A percentile compares a stretch with the other conserved stretches of the same genome.
Conservation (phyloP, 1,140 invertebrate species). For the Mya arenaria region DNA sequence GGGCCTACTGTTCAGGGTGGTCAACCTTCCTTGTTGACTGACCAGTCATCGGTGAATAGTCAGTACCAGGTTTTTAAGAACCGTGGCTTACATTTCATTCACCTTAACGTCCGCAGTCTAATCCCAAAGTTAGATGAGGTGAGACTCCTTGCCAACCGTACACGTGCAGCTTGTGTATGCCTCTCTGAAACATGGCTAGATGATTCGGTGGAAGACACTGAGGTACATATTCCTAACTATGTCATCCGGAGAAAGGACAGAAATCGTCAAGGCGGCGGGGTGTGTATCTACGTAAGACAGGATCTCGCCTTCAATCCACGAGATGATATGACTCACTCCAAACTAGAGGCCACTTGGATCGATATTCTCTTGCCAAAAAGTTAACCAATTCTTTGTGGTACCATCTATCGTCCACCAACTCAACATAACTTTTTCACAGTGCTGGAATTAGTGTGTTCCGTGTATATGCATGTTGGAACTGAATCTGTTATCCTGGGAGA, state of each 20-base stretch:
- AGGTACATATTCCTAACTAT: constrained; percentile 7
- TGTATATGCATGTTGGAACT: neutral
- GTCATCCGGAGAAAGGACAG: neutral
- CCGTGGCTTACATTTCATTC: constrained; percentile 31
- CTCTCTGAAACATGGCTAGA: constrained; percentile 15
- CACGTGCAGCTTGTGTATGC: neutral
- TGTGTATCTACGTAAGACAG: neutral
- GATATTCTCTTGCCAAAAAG: neutral
- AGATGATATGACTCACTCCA: neutral
- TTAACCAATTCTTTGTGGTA: too few species aligned
- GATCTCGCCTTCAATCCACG: neutral
- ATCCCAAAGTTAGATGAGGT: constrained; percentile 11
- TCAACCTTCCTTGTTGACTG: neutral
- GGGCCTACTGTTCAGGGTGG: too few species aligned
- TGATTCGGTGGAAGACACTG: neutral
- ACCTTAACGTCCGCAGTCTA: constrained; percentile 9
- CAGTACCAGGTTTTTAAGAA: neutral
- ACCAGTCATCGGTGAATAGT: neutral
- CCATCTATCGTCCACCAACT: neutral
- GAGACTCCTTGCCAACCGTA: neutral
- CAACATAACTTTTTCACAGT: neutral
- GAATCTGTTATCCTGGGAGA: constrained; percentile 14
- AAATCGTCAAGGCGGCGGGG: neutral
- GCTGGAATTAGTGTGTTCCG: neutral
- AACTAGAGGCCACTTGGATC: neutral